Evolutionary conservation across 2,797 vertebrate genomes (phyloP).

Genomic region (Pteropus rufus): DNA sequence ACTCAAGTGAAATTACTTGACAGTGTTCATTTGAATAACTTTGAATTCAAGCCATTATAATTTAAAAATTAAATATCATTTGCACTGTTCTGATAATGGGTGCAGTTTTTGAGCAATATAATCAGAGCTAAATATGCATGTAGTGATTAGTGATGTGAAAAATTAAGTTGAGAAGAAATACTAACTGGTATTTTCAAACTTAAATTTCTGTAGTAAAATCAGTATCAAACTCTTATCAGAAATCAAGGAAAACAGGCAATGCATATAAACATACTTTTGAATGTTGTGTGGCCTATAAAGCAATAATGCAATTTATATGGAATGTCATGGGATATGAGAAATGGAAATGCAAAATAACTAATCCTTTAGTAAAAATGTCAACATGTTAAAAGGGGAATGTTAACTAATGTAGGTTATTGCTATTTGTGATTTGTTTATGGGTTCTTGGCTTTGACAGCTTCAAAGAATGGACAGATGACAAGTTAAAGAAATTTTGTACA

Average conservation of each 20-base stretch:
- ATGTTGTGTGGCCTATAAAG: constrained; percentile 83
- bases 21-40: constrained; percentile 87
- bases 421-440: constrained; percentile 77
- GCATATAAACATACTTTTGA: constrained; percentile 79
- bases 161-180: constrained; percentile 77
- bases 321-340: constrained; percentile 80
- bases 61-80: constrained; percentile 90
- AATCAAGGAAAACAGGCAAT: constrained; percentile 82
- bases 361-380: constrained; percentile 79
- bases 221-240: constrained; percentile 74
- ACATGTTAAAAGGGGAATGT: constrained; percentile 78
- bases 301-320: constrained; percentile 79
- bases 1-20: constrained; percentile 83
- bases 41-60: constrained; percentile 89
- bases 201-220: constrained; percentile 81
- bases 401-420: constrained; percentile 75
- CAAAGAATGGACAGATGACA: constrained; percentile 72
- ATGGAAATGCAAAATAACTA: constrained; percentile 70
- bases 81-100: constrained; percentile 89
- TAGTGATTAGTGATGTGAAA: constrained; percentile 81
- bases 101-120: constrained; percentile 88
- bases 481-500: constrained; percentile 69
- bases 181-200: constrained; percentile 80
- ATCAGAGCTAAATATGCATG: constrained; percentile 85
- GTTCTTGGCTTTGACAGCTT: constrained; percentile 79